phyloP scores from a whole-genome alignment of 1,140 invertebrate genomes.

The Maniola jurtina region DNA sequence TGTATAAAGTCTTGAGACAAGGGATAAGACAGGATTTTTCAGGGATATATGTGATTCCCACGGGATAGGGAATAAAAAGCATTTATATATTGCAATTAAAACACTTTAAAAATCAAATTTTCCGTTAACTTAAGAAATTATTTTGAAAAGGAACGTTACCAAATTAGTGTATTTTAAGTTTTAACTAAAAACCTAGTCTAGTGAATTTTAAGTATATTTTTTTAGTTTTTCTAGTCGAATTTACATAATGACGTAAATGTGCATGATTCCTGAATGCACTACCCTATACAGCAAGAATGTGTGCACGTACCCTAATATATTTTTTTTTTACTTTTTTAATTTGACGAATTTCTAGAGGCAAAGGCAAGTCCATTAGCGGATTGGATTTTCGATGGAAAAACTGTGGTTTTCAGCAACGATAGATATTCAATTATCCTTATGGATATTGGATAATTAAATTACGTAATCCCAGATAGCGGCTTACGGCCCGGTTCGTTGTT shows the following conservation, averaged over 20 bases:
- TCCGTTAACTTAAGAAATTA: no score
- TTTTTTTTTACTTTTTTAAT: conserved; percentile 57
- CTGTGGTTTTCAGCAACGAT: conserved; percentile 30
- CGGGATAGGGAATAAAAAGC: no score
- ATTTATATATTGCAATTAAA: no score
- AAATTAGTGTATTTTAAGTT: neutral
- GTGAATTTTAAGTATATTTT: neutral
- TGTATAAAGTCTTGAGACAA: no score
- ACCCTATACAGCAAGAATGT: conserved; percentile 65
- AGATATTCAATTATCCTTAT: conserved; percentile 36
- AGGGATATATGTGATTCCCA: no score
- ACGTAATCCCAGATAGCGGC: conserved; percentile 32
- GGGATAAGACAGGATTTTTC: no score
- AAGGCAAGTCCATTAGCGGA: conserved; percentile 64
- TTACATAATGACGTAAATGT: conserved; percentile 62
- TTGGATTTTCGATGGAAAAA: conserved; percentile 42
- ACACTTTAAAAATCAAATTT: no score
- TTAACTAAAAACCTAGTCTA: neutral
- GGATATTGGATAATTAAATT: conserved; percentile 37
- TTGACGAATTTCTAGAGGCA: conserved; percentile 55
- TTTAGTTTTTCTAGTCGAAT: conserved; percentile 43
- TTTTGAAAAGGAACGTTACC: neutral
- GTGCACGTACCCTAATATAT: conserved; percentile 62
- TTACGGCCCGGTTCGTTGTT: conserved; percentile 25
- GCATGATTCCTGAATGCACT: conserved; percentile 75